These are phyloP conservation scores for Monoplex corrugatus DNA, from an alignment of 2,888 invertebrate species.

Conservation along the genomic window DNA sequence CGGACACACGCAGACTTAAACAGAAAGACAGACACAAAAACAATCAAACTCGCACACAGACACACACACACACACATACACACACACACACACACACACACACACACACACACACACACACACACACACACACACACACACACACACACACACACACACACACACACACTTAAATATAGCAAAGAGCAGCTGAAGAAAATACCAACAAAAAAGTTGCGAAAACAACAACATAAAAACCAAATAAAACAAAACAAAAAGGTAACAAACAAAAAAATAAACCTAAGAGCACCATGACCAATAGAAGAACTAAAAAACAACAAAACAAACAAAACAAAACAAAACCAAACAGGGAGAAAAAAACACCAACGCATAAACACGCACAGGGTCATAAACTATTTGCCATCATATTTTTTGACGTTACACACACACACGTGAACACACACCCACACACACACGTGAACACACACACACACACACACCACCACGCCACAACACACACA, in stretches of 20 bases:
- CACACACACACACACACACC: neutral
- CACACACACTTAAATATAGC: neutral
- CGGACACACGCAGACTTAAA: neutral
- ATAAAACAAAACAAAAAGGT: no score
- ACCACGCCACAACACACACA: neutral
- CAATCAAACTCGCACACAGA: neutral
- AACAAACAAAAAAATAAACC: no score
- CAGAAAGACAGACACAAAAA: neutral
- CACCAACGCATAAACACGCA: no score
- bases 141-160: constrained; percentile 13
- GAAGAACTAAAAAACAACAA: no score
- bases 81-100: constrained; percentile 5
- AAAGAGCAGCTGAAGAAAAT: no score
- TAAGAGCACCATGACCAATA: no score
- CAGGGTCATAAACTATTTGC: no score
- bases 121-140: constrained; percentile 13
- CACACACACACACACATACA: constrained; percentile 9
- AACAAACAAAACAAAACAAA: no score
- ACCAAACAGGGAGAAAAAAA: no score
- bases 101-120: constrained; percentile 20
- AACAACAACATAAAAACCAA: no score
- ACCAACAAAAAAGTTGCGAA: no score
- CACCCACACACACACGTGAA: constrained; percentile 2
- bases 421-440: constrained; percentile 3
- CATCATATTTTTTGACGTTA: no score